Conservation (phyloP, 2,888 invertebrate species). For the Heliconius ismenius region DNA sequence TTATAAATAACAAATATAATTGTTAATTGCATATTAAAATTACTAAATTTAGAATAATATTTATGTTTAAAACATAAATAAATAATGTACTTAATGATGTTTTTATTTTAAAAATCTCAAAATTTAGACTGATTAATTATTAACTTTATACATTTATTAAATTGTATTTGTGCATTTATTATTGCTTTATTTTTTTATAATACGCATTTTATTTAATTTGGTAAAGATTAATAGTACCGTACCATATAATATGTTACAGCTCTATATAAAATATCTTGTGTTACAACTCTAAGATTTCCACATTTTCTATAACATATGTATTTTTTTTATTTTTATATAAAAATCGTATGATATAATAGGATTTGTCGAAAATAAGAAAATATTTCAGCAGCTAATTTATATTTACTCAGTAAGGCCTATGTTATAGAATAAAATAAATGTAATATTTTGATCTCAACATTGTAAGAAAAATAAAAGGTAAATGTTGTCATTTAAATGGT, state of each 20-base stretch:
- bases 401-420: too few species aligned
- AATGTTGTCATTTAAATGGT: too few species aligned
- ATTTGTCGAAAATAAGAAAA: too few species aligned
- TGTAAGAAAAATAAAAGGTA: background rate
- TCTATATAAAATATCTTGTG: too few species aligned
- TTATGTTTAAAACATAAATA: constrained; percentile 14
- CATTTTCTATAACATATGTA: too few species aligned
- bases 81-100: constrained; percentile 5
- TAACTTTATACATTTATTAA: background rate
- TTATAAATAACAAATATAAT: too few species aligned
- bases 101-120: background rate
- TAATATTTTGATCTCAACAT: background rate
- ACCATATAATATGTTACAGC: too few species aligned
- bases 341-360: too few species aligned
- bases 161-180: background rate
- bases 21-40: background rate
- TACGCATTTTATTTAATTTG: background rate
- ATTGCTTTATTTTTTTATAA: background rate
- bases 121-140: constrained; percentile 8
- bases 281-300: too few species aligned
- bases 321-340: too few species aligned
- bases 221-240: background rate
- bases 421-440: too few species aligned
- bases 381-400: too few species aligned
- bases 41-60: background rate